phyloP scores from a whole-genome alignment of 2,888 invertebrate species.

The Dysmachus trigonus region DNA sequence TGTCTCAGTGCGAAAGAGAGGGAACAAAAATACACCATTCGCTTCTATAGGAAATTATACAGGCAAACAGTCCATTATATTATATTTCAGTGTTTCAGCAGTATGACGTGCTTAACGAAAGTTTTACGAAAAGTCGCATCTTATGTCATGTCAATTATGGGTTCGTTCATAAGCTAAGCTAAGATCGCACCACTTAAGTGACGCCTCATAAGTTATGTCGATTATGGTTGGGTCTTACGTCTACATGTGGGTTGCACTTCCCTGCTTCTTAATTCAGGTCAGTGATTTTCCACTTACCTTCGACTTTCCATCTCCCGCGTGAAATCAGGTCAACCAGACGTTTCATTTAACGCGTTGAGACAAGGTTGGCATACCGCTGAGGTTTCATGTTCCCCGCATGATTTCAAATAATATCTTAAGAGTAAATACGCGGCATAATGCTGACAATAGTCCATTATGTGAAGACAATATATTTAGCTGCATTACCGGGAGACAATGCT shows the following conservation, averaged over 20 bases:
- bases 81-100: too few relatives aligned
- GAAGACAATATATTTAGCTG: neutral
- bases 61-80: too few relatives aligned
- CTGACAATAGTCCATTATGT: neutral
- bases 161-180: too few relatives aligned
- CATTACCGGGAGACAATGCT: neutral
- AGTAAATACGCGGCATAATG: neutral
- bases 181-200: too few relatives aligned
- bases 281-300: neutral
- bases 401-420: neutral
- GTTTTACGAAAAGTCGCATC: too few relatives aligned
- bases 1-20: too few relatives aligned
- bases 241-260: neutral
- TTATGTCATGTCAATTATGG: too few relatives aligned
- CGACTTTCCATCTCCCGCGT: neutral
- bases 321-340: neutral
- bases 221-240: too few relatives aligned
- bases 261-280: neutral
- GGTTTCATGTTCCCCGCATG: neutral
- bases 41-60: too few relatives aligned
- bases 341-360: neutral
- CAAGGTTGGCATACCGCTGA: neutral
- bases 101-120: too few relatives aligned
- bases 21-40: too few relatives aligned
- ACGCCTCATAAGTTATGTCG: too few relatives aligned